Percentiles rank a stretch among this genome's conserved stretches.
Evolutionary conservation across 2,888 invertebrate genomes (phyloP).

Genomic region (Acanthopleura granulata): DNA sequence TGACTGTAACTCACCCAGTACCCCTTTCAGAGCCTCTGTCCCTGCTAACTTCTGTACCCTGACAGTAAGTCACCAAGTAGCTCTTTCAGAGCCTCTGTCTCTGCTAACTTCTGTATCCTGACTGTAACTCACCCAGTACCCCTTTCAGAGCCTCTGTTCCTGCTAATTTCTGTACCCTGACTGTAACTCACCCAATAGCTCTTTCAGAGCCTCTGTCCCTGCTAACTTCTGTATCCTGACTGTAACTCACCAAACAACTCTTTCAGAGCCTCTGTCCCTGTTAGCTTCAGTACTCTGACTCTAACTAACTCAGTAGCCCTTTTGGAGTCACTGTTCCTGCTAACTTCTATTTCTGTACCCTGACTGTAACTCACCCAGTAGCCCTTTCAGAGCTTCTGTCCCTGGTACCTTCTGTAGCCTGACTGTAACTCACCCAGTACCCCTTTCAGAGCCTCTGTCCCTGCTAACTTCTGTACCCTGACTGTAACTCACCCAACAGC

Average conservation of each 20-base stretch:
- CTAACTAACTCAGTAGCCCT: too few relatives aligned
- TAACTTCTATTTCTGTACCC: conserved; percentile 18
- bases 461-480: conserved; percentile 39
- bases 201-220: conserved; percentile 40
- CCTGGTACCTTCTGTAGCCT: conserved; percentile 31
- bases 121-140: too few relatives aligned
- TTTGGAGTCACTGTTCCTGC: too few relatives aligned
- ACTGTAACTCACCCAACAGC: too few relatives aligned
- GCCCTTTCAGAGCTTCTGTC: conserved; percentile 28
- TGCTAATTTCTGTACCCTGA: too few relatives aligned
- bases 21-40: not conserved
- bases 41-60: conserved; percentile 26
- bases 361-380: conserved; percentile 1
- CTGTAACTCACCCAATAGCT: not conserved
- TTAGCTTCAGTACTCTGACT: too few relatives aligned
- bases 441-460: conserved; percentile 39
- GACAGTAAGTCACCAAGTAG: not conserved
- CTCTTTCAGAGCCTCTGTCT: conserved; percentile 39
- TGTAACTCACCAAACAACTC: too few relatives aligned
- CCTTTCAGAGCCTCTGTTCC: too few relatives aligned
- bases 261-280: too few relatives aligned
- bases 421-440: not conserved
- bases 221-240: conserved; percentile 38
- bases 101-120: conserved; percentile 39
- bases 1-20: too few relatives aligned